These are phyloP conservation scores for Meganola albula DNA, from an alignment of 2,888 invertebrate genomes.

Conservation along the genomic window DNA sequence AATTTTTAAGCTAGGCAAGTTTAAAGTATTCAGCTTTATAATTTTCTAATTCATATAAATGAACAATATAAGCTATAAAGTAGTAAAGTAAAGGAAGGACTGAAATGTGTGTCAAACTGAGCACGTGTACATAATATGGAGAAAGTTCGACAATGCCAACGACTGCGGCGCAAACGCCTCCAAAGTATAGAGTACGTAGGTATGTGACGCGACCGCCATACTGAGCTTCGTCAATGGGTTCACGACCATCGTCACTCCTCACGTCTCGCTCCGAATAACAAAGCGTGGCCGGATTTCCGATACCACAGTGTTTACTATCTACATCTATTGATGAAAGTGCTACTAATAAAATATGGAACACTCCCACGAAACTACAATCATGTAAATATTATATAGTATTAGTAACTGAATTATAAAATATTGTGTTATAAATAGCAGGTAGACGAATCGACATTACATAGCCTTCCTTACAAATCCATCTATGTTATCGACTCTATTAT, in stretches of 20 bases:
- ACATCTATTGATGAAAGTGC: conserved; percentile 28
- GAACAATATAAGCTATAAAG: conserved; percentile 4
- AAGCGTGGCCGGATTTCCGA: conserved; percentile 69
- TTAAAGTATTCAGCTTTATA: too few relatives aligned
- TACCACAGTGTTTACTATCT: conserved; percentile 31
- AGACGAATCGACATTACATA: too few relatives aligned
- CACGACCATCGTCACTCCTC: conserved; percentile 55
- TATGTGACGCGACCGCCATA: conserved; percentile 51
- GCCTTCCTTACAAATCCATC: too few relatives aligned
- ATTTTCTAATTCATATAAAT: too few relatives aligned
- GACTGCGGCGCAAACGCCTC: conserved; percentile 21
- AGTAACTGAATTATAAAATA: too few relatives aligned
- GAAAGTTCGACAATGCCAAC: conserved; percentile 52
- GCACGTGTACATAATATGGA: conserved; percentile 49
- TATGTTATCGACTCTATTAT: too few relatives aligned
- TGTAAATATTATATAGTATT: background rate
- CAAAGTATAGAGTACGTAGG: conserved; percentile 15
- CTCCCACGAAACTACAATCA: conserved; percentile 17
- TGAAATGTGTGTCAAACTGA: conserved; percentile 55
- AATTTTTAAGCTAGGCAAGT: too few relatives aligned
- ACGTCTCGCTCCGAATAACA: conserved; percentile 65
- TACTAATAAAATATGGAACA: conserved; percentile 20
- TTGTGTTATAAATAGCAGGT: too few relatives aligned
- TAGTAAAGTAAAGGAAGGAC: conserved; percentile 25
- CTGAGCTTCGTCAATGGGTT: conserved; percentile 55